Conservation (phyloP, 1,140 invertebrate genomes). For the Laupala kohalensis region DNA sequence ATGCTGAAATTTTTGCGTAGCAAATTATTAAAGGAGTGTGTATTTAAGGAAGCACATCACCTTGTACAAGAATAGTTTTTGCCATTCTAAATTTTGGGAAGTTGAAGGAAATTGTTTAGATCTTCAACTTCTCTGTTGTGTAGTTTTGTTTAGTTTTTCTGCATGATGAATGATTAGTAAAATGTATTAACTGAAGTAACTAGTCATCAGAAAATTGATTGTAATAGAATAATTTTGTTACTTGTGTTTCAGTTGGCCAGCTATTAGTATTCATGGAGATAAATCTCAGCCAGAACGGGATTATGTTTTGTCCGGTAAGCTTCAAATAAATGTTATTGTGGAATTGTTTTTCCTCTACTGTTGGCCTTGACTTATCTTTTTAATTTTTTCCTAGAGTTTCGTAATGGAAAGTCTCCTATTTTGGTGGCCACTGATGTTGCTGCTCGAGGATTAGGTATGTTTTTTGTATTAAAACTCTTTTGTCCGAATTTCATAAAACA, state of each 20-base stretch:
- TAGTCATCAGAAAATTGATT: neutral
- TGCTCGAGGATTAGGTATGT: conserved; percentile 52
- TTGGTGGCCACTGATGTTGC: conserved; percentile 62
- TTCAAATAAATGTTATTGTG: neutral
- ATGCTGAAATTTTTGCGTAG: neutral
- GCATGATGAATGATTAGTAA: neutral
- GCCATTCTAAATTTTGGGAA: no score
- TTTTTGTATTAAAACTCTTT: no score
- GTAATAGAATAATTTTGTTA: neutral
- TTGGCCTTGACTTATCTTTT: conserved; percentile 2
- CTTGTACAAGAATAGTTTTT: no score
- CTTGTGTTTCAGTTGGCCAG: conserved; percentile 48
- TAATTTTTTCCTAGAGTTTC: conserved; percentile 42
- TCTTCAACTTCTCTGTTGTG: no score
- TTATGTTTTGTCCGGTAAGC: conserved; percentile 73
- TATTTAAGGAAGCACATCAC: no score
- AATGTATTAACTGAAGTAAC: neutral
- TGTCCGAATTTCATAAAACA: no score
- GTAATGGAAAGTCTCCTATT: conserved; percentile 41
- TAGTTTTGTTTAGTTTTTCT: neutral
- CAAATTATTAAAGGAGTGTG: no score
- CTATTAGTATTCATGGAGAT: conserved; percentile 92
- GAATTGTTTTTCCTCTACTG: neutral
- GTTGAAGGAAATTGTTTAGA: neutral
- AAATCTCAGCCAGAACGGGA: conserved; percentile 95